These are phyloP conservation scores for Philopedon plagiatum DNA, from an alignment of 2,888 invertebrate species.

Conservation along the genomic window DNA sequence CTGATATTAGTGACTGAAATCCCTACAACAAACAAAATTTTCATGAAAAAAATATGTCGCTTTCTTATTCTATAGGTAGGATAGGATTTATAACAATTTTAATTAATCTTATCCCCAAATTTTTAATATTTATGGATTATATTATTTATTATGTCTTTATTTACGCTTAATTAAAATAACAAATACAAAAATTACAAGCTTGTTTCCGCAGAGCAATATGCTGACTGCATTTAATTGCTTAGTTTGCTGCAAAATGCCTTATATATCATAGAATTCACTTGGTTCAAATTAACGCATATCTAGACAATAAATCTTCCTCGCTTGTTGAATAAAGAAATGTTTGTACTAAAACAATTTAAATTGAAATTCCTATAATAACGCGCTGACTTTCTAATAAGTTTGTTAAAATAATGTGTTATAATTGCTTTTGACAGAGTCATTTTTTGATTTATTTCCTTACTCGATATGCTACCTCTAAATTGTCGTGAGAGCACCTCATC, in stretches of 20 bases:
- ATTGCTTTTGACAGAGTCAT: no score
- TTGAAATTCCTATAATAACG: not conserved
- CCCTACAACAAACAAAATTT: no score
- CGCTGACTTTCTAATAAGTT: not conserved
- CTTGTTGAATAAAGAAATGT: not conserved
- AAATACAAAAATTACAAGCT: not conserved
- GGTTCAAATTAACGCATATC: conserved; percentile 17
- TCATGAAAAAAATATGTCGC: no score
- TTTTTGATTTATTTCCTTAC: no score
- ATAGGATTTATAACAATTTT: no score
- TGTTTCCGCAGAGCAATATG: conserved; percentile 8
- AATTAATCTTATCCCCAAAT: no score
- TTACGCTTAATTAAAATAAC: not conserved
- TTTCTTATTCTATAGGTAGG: no score
- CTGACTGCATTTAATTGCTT: conserved; percentile 23
- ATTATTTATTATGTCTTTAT: no score
- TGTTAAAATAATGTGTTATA: not conserved
- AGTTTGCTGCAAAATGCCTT: conserved; percentile 6
- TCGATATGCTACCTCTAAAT: no score
- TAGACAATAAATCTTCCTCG: conserved; percentile 7
- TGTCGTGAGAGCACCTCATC: no score
- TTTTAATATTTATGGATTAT: no score
- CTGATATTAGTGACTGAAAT: no score
- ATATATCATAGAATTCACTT: conserved; percentile 10
- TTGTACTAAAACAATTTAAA: not conserved